Evolutionary conservation across 2,113 vertebrate genomes (phyloP).

Genomic region (Lethenteron camtschaticum): DNA sequence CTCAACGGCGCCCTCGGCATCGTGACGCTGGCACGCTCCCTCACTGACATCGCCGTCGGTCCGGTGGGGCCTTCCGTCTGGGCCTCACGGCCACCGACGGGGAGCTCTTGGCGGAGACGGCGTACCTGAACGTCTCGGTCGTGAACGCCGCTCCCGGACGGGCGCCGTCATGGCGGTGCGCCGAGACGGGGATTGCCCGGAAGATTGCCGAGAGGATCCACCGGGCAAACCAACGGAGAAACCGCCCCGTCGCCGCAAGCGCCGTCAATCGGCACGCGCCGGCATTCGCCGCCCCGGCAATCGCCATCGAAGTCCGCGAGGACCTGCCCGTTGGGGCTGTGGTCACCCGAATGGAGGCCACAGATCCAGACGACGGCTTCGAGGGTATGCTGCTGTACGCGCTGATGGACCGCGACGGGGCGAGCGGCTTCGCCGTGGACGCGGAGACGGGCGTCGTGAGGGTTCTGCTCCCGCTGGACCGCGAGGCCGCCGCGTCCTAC

Average conservation of each 20-base stretch:
- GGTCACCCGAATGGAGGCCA: conserved; percentile 56
- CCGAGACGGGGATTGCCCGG: conserved; percentile 74
- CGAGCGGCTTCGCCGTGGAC: conserved; percentile 50
- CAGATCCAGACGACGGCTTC: conserved; percentile 72
- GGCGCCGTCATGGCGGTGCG: conserved; percentile 48
- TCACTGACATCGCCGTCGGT: conserved; percentile 24
- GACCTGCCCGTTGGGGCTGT: conserved; percentile 45
- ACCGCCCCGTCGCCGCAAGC: conserved; percentile 70
- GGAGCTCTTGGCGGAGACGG: conserved; percentile 56
- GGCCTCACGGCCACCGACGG: conserved; percentile 30
- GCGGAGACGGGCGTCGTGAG: conserved; percentile 52
- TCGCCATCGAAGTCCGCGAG: conserved; percentile 51
- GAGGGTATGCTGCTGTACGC: conserved; percentile 68
- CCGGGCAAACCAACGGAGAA: conserved; percentile 62
- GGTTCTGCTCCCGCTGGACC: conserved; percentile 66
- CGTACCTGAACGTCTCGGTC: conserved; percentile 78
- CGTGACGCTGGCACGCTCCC: conserved; percentile 44
- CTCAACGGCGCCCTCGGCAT: conserved; percentile 83
- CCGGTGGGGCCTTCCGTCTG: conserved; percentile 54
- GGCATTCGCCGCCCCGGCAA: conserved; percentile 70
- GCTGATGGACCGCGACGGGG: conserved; percentile 60
- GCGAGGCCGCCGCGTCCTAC: conserved; percentile 62
- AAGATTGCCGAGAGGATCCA: conserved; percentile 77
- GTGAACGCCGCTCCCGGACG: conserved; percentile 12
- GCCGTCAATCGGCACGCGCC: conserved; percentile 71